phyloP scores from a whole-genome alignment of 2,888 invertebrate genomes.

The Stratiomys singularior region DNA sequence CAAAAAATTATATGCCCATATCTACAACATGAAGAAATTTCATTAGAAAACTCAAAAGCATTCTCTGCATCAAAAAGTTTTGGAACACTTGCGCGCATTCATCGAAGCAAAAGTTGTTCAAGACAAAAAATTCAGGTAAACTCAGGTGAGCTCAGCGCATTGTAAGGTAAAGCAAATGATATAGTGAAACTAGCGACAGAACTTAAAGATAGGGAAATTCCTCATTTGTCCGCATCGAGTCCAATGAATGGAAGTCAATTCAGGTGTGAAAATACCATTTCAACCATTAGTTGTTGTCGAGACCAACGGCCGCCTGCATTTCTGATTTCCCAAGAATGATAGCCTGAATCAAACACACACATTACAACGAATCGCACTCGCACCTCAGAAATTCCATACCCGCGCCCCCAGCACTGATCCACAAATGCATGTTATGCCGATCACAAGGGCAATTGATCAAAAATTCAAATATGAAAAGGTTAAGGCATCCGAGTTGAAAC shows the following conservation, averaged over 20 bases:
- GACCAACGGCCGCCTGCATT: conserved; percentile 27
- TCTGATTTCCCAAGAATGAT: conserved; percentile 41
- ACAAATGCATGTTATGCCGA: conserved; percentile 7
- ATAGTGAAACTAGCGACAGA: neutral
- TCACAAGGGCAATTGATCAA: conserved; percentile 44
- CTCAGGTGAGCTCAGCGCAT: neutral
- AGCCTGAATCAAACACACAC: conserved; percentile 24
- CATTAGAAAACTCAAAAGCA: no score
- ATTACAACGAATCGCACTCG: conserved; percentile 26
- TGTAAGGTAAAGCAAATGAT: neutral
- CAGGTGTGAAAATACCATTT: conserved; percentile 48
- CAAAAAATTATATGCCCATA: no score
- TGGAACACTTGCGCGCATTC: neutral
- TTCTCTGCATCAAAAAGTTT: no score
- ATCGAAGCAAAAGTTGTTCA: neutral
- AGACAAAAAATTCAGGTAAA: neutral
- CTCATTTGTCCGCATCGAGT: conserved; percentile 6
- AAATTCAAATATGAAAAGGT: conserved; percentile 27
- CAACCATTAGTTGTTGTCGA: conserved; percentile 16
- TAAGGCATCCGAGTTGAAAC: neutral
- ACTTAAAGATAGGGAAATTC: conserved; percentile 21
- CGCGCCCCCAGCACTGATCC: neutral
- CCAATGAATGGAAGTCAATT: conserved; percentile 31
- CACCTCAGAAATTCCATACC: neutral
- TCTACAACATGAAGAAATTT: no score